Evolutionary conservation across 1,140 invertebrate genomes (phyloP), one percentile per base, ranked within the genome.

Genomic region (Maniola jurtina): DNA sequence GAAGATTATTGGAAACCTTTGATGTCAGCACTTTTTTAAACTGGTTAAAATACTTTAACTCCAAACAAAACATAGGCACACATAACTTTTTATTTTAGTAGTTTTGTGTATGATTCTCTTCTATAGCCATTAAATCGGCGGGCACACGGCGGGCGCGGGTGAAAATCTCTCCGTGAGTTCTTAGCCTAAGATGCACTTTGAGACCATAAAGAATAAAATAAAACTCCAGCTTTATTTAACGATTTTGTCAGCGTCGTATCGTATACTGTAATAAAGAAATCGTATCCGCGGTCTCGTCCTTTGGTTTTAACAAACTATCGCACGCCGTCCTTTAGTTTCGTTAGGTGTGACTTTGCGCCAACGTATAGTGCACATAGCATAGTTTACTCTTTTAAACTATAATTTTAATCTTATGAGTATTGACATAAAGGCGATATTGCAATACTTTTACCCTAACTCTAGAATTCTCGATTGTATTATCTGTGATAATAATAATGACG

Each of bases 401-500:
- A 52, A 10, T 10, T 5, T 40, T 55, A 42, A 64, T 60, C 61
- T 64, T 68, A 63, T 35, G 50, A 8, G 61, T 8, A n/a, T 68
- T 6, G 33, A 16, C 42, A 64, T 60, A 64, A 60, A 59, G 66
- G 9, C 25, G 56, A 64, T 68, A 59, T 64, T 68, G 48, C 15
- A 13, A 45, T 55, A 58, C 5, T 8, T 25, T 25, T 25, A 58
- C 38, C 34, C 54, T 40, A 42, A 54, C 36, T 61, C 33, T 47
- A 13, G 34, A 55, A 57, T 16, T 15, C 33, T 13, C 25, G 11
- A 56, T 55, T 36, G 47, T 60, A 59, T 59, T 56, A 64, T 55
- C 70, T 59, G 66, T 80, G 84, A 84, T 87, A 85, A 72, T 70
- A 63, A 71, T 87, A 87, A 85, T 85, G 84, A 87, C 76, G 77